These are phyloP conservation scores for Phyto melanocephala DNA, from an alignment of 2,888 invertebrate genomes.

Conservation along the genomic window DNA sequence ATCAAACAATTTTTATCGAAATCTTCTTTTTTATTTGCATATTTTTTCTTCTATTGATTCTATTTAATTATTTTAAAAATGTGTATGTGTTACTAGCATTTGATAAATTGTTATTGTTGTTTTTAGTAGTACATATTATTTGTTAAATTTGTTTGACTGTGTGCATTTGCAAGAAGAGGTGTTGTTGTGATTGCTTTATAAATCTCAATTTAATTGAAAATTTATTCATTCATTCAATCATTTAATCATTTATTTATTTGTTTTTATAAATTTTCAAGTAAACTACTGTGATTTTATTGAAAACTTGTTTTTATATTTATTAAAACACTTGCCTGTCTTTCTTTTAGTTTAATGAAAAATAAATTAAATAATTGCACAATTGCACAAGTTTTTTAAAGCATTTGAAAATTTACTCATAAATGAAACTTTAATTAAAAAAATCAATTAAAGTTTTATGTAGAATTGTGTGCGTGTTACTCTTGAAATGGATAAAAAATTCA, in stretches of 20 bases:
- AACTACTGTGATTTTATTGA: neutral
- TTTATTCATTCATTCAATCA: slow-evolving; percentile 30
- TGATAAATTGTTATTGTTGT: slow-evolving; percentile 21
- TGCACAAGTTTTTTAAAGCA: too few relatives aligned
- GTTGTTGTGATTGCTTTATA: slow-evolving; percentile 30
- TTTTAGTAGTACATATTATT: neutral
- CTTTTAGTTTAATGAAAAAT: neutral
- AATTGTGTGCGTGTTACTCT: too few relatives aligned
- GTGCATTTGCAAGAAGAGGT: neutral
- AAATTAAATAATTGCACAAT: neutral
- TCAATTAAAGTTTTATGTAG: too few relatives aligned
- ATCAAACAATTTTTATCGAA: slow-evolving; percentile 30
- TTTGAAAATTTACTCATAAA: too few relatives aligned
- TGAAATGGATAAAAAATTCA: too few relatives aligned
- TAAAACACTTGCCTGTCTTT: neutral
- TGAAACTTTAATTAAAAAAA: too few relatives aligned
- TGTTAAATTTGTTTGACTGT: neutral
- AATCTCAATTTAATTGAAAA: slow-evolving; percentile 52
- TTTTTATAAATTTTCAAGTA: neutral
- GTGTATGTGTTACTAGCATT: slow-evolving; percentile 18
- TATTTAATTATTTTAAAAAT: slow-evolving; percentile 54
- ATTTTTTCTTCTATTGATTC: slow-evolving; percentile 32
- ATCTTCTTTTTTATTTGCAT: slow-evolving; percentile 7
- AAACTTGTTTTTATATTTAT: slow-evolving; percentile 21
- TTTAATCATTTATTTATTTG: neutral